phyloP scores from a whole-genome alignment of 2,888 invertebrate genomes.

The Smittia sp. region DNA sequence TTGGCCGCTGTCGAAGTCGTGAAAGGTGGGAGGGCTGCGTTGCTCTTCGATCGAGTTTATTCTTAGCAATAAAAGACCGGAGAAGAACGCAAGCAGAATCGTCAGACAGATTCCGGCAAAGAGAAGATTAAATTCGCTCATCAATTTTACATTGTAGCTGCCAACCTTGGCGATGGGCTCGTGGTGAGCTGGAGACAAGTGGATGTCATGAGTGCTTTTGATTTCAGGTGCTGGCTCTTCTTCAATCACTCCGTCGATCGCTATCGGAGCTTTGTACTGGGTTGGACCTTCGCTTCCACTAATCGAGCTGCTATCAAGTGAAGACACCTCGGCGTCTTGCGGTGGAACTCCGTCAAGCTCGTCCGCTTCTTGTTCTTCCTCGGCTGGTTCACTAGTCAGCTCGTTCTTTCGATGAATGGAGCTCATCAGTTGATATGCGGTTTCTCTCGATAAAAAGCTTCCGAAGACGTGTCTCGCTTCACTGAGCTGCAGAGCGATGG shows the following conservation, averaged over 20 bases:
- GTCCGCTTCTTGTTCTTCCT: conserved; percentile 59
- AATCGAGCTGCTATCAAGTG: conserved; percentile 56
- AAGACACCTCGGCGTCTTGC: conserved; percentile 50
- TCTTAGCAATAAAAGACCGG: conserved; percentile 5
- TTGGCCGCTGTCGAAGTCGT: not conserved
- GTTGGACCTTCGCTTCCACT: conserved; percentile 57
- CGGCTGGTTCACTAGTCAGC: conserved; percentile 55
- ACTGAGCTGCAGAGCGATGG: conserved; percentile 70
- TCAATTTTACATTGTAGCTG: conserved; percentile 8
- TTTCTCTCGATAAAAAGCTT: conserved; percentile 83
- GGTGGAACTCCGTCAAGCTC: conserved; percentile 49
- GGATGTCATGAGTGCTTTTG: not conserved
- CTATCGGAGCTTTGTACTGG: conserved; percentile 44
- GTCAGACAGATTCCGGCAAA: conserved; percentile 22
- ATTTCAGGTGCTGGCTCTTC: not conserved
- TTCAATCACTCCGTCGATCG: not conserved
- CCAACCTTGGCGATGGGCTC: not conserved
- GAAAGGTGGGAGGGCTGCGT: not conserved
- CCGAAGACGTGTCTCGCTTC: conserved; percentile 65
- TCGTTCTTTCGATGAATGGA: conserved; percentile 52
- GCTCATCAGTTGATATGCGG: conserved; percentile 82
- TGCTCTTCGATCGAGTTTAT: conserved; percentile 24
- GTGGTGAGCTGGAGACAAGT: not conserved
- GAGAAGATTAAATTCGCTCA: not conserved
- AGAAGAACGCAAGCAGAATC: conserved; percentile 28